Conservation (phyloP, 1,140 invertebrate species). For the Galleria mellonella region DNA sequence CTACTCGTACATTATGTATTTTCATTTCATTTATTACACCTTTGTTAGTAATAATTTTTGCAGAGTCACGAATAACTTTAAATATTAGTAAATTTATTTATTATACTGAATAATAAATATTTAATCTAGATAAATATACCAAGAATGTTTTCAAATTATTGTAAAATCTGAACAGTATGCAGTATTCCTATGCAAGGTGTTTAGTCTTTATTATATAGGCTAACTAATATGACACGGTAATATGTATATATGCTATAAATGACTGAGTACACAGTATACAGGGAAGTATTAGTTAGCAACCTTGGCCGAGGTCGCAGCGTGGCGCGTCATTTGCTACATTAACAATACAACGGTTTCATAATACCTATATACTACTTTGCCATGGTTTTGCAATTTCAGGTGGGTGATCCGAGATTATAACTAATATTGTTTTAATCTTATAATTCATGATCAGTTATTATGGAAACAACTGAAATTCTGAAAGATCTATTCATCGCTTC, state of each 20-base stretch:
- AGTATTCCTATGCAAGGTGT: constrained; percentile 17
- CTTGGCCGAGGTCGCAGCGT: constrained; percentile 61
- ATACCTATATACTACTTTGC: constrained; percentile 10
- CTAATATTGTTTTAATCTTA: too few species aligned
- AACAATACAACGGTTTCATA: constrained; percentile 60
- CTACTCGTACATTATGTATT: not conserved
- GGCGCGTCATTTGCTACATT: constrained; percentile 56
- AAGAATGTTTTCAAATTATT: too few species aligned
- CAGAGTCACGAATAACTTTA: too few species aligned
- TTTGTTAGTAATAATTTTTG: too few species aligned
- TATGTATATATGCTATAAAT: constrained; percentile 37
- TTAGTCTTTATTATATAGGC: too few species aligned
- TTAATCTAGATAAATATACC: too few species aligned
- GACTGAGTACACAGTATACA: constrained; percentile 63
- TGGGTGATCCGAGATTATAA: too few species aligned
- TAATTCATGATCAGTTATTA: not conserved
- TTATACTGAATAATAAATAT: too few species aligned
- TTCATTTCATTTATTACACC: too few species aligned
- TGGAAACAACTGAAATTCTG: constrained; percentile 24
- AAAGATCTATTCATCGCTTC: constrained; percentile 19
- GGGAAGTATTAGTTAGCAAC: constrained; percentile 60
- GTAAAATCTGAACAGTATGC: not conserved
- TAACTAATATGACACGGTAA: too few species aligned
- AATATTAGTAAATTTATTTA: too few species aligned
- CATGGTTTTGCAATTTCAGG: too few species aligned